Evolutionary conservation across 1,140 invertebrate species (phyloP).

Genomic region (Galendromus occidentalis): DNA sequence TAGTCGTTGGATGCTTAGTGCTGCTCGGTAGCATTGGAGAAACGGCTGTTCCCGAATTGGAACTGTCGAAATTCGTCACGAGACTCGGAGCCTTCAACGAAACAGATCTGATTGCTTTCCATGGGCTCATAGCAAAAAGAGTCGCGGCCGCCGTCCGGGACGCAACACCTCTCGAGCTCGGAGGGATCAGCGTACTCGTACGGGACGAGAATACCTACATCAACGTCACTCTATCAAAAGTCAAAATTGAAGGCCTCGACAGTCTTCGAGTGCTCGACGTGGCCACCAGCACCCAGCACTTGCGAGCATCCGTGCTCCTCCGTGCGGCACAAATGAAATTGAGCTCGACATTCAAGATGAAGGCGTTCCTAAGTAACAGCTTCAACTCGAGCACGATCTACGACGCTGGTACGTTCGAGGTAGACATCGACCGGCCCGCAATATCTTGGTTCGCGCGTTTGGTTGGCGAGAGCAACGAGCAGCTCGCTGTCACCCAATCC

Average conservation of each 20-base stretch:
- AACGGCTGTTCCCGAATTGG: neutral
- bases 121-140: neutral
- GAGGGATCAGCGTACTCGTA: neutral
- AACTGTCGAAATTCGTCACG: neutral
- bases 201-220: neutral
- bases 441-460: constrained; percentile 3
- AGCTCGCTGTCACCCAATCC: neutral
- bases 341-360: neutral
- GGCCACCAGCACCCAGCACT: constrained; percentile 2
- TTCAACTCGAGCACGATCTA: neutral
- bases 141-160: neutral
- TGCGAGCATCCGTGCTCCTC: constrained; percentile 1
- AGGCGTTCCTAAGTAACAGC: neutral
- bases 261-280: neutral
- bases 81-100: neutral
- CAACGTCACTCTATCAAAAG: neutral
- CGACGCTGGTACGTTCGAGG: neutral
- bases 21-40: neutral
- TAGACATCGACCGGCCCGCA: neutral
- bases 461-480: neutral
- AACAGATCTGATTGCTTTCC: neutral
- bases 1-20: neutral
- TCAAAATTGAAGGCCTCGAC: neutral
- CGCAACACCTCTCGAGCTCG: neutral
- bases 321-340: neutral